Evolutionary conservation across 2,888 invertebrate genomes (phyloP).

Genomic region (Pristionchus japonicus): DNA sequence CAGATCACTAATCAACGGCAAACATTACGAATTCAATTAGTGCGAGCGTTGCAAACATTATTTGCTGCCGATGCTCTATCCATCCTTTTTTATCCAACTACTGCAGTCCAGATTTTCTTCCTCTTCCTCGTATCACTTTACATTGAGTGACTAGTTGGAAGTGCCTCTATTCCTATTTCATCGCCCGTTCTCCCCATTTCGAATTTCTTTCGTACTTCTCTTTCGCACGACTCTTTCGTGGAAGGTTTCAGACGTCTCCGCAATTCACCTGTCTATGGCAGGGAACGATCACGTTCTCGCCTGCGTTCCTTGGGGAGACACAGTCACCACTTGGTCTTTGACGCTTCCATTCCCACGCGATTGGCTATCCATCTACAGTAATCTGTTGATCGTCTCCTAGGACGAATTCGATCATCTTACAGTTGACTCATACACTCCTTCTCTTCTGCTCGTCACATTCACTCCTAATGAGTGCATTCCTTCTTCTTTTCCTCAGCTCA

Average conservation of each 20-base stretch:
- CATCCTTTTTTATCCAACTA: not conserved
- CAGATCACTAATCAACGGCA: not conserved
- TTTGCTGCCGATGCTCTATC: not conserved
- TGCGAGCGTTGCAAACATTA: not conserved
- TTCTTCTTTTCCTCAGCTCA: not conserved
- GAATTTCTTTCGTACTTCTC: not conserved
- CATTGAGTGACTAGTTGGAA: not conserved
- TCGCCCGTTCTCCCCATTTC: not conserved
- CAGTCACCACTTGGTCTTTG: not conserved
- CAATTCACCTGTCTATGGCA: not conserved
- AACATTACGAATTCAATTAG: not conserved
- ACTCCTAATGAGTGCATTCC: not conserved
- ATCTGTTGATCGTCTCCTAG: not conserved
- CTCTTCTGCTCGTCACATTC: not conserved
- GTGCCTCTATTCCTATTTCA: not conserved
- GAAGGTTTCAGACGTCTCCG: not conserved
- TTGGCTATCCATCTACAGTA: not conserved
- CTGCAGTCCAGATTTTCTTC: not conserved
- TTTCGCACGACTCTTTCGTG: not conserved
- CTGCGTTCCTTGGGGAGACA: not conserved
- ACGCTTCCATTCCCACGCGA: not conserved
- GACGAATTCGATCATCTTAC: not conserved
- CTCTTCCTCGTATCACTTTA: not conserved
- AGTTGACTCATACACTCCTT: not conserved
- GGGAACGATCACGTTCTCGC: not conserved